Conservation (phyloP, 2,888 invertebrate genomes). For the Hypomecis punctinalis region DNA sequence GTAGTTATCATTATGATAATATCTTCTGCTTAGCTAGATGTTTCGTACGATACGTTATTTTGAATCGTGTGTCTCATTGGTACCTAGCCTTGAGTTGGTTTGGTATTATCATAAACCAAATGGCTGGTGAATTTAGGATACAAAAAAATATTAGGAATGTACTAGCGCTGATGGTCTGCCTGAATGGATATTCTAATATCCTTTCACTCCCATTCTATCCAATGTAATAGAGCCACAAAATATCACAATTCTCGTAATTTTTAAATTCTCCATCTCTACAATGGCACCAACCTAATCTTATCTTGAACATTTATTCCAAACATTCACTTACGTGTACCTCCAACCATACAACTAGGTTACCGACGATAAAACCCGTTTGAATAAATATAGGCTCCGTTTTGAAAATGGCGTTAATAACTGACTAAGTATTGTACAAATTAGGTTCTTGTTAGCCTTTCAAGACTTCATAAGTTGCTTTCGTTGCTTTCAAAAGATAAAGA, state of each 20-base stretch:
- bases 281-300: slow-evolving; percentile 35
- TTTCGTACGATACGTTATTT: too few relatives aligned
- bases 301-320: slow-evolving; percentile 36
- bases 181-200: too few relatives aligned
- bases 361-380: slow-evolving; percentile 35
- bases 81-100: too few relatives aligned
- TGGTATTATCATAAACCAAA: too few relatives aligned
- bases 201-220: too few relatives aligned
- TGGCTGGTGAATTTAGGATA: too few relatives aligned
- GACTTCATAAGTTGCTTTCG: not conserved
- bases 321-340: slow-evolving; percentile 32
- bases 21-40: too few relatives aligned
- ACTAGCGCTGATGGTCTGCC: too few relatives aligned
- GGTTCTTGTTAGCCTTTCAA: not conserved
- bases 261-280: slow-evolving; percentile 23
- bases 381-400: slow-evolving; percentile 1
- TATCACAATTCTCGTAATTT: not conserved
- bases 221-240: not conserved
- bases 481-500: not conserved
- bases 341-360: slow-evolving; percentile 38
- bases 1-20: too few relatives aligned
- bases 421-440: not conserved
- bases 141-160: too few relatives aligned
- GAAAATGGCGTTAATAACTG: not conserved
- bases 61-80: too few relatives aligned